phyloP scores from a whole-genome alignment of 2,888 invertebrate species.

The Hirtodrosophila histrioides region DNA sequence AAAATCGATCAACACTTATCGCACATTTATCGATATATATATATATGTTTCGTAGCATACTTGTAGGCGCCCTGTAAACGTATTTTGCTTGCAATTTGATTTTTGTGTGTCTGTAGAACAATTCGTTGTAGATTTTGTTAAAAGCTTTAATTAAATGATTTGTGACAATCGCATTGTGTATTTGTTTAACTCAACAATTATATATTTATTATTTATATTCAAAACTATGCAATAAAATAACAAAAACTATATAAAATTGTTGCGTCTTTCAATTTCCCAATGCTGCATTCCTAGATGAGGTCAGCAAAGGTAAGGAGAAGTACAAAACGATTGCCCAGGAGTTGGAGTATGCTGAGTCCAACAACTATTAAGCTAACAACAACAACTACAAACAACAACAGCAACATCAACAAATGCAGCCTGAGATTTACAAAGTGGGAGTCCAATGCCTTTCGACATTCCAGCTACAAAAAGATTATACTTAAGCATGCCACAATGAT shows the following conservation, averaged over 20 bases:
- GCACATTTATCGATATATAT: slow-evolving; percentile 56
- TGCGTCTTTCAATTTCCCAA: slow-evolving; percentile 71
- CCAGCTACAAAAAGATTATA: slow-evolving; percentile 32
- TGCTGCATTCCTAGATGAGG: slow-evolving; percentile 88
- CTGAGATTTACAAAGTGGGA: slow-evolving; percentile 56
- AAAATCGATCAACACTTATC: slow-evolving; percentile 44
- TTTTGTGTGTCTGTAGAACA: slow-evolving; percentile 44
- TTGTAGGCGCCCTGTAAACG: slow-evolving; percentile 53
- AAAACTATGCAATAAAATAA: slow-evolving; percentile 70
- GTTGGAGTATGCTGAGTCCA: slow-evolving; percentile 97
- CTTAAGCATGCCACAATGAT: slow-evolving; percentile 52
- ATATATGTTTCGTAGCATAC: slow-evolving; percentile 57
- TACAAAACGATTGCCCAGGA: slow-evolving; percentile 99
- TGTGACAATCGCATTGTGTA: slow-evolving; percentile 73
- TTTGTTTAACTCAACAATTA: slow-evolving; percentile 79
- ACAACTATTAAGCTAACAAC: slow-evolving; percentile 86
- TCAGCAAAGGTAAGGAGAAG: slow-evolving; percentile 96
- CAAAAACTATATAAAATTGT: slow-evolving; percentile 41
- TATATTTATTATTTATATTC: slow-evolving; percentile 64
- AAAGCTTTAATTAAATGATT: slow-evolving; percentile 43
- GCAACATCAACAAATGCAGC: slow-evolving; percentile 37
- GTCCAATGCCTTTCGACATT: slow-evolving; percentile 39
- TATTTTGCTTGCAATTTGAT: slow-evolving; percentile 49
- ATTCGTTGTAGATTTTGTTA: slow-evolving; percentile 50
- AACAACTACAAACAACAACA: slow-evolving; percentile 16